phyloP scores from a whole-genome alignment of 2,797 vertebrate genomes.

The Syngnathus rostellatus region DNA sequence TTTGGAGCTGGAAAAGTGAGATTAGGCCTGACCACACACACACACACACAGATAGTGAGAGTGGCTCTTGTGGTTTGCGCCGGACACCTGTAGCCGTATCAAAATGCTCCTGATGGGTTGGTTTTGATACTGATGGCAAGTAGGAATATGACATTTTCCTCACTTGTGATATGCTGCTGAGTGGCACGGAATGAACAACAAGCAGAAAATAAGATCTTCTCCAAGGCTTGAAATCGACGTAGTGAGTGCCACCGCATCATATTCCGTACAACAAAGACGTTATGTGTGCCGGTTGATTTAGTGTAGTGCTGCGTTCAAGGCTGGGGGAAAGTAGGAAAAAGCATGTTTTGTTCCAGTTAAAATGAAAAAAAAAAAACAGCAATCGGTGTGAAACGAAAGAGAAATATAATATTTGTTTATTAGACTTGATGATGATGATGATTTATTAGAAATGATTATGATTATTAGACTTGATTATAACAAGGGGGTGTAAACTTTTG shows the following conservation, averaged over 20 bases:
- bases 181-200: slow-evolving; percentile 34
- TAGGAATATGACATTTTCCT: slow-evolving; percentile 41
- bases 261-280: neutral
- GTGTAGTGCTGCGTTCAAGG: no score
- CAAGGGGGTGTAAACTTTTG: no score
- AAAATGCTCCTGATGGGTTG: slow-evolving; percentile 46
- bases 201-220: slow-evolving; percentile 4
- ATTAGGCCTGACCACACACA: neutral
- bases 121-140: slow-evolving; percentile 44
- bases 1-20: neutral
- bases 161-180: slow-evolving; percentile 49
- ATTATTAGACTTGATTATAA: no score
- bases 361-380: no score
- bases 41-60: slow-evolving; percentile 16
- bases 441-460: no score
- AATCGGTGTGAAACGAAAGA: no score
- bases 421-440: no score
- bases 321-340: no score
- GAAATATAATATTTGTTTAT: no score
- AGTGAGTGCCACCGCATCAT: neutral
- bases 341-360: no score
- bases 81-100: slow-evolving; percentile 49
- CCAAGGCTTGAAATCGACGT: neutral
- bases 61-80: slow-evolving; percentile 42
- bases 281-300: neutral